Percentiles rank a stretch among this genome's conserved stretches.
Conservation (phyloP, 2,797 vertebrate genomes). For the Chaetodon trifasciatus region DNA sequence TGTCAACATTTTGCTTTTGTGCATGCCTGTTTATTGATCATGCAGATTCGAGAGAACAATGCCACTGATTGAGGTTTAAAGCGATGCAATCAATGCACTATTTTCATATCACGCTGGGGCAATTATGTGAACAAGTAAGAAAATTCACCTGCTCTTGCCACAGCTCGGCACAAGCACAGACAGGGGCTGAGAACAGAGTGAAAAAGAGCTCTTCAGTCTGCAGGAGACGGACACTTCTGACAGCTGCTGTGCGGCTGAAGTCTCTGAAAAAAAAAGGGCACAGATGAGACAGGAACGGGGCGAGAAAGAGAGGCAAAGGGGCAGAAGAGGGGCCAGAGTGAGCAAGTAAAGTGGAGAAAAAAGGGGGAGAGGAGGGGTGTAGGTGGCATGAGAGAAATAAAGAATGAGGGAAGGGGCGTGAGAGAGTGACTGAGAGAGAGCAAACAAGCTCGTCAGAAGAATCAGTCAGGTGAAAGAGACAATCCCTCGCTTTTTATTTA, state of each 20-base stretch:
- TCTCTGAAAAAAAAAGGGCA: constrained; percentile 40
- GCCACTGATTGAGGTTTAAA: constrained; percentile 66
- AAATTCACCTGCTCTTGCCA: constrained; percentile 57
- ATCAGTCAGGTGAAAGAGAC: constrained; percentile 85
- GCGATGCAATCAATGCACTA: constrained; percentile 60
- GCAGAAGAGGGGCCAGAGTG: constrained; percentile 47
- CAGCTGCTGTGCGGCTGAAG: constrained; percentile 44
- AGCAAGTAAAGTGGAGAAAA: constrained; percentile 54
- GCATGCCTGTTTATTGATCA: constrained; percentile 50
- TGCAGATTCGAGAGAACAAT: constrained; percentile 54
- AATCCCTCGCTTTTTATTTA: constrained; percentile 83
- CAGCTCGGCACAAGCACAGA: constrained; percentile 24
- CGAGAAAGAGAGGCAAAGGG: constrained; percentile 44
- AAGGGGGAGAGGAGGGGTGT: constrained; percentile 35
- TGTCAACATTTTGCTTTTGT: constrained; percentile 27
- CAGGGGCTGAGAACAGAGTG: constrained; percentile 21
- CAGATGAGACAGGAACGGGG: constrained; percentile 48
- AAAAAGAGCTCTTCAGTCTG: constrained; percentile 46
- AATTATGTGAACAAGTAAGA: constrained; percentile 65
- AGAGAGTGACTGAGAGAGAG: constrained; percentile 65
- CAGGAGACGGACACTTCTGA: constrained; percentile 62
- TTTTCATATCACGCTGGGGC: constrained; percentile 55
- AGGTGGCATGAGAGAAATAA: constrained; percentile 69
- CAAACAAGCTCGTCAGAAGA: constrained; percentile 78
- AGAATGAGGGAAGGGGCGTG: constrained; percentile 60